Conservation (phyloP, 2,797 vertebrate species). For the Lophius americanus region DNA sequence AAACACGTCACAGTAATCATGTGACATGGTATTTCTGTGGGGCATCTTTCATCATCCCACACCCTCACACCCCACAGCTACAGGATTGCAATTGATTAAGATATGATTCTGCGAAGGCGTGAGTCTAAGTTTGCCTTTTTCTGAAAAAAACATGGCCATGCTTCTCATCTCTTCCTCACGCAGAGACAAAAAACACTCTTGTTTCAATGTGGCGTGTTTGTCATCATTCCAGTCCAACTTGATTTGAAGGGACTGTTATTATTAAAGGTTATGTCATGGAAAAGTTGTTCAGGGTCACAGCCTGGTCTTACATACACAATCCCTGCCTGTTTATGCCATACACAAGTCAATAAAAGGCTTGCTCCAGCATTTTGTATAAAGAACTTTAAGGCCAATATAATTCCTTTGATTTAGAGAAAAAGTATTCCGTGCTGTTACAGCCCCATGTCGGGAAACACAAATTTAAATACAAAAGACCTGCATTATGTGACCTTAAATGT, state of each 20-base stretch:
- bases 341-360: not conserved
- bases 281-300: too few relatives aligned
- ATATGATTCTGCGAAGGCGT: constrained; percentile 12
- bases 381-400: not conserved
- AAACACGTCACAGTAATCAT: too few relatives aligned
- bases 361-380: constrained; percentile 9
- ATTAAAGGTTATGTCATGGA: not conserved
- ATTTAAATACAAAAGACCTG: not conserved
- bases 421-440: constrained; percentile 11
- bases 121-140: not conserved
- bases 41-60: constrained; percentile 11
- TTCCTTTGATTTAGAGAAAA: constrained; percentile 4
- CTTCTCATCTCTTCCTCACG: not conserved
- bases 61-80: constrained; percentile 28
- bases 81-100: constrained; percentile 35
- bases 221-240: not conserved
- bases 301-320: not conserved
- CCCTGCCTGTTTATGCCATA: not conserved
- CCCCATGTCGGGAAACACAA: constrained; percentile 7
- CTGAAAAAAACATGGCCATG: not conserved
- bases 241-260: not conserved
- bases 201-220: not conserved
- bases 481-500: not conserved
- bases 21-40: not conserved
- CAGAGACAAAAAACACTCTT: not conserved